phyloP scores from a whole-genome alignment of 2,888 invertebrate genomes.

The Phytoseiulus persimilis region DNA sequence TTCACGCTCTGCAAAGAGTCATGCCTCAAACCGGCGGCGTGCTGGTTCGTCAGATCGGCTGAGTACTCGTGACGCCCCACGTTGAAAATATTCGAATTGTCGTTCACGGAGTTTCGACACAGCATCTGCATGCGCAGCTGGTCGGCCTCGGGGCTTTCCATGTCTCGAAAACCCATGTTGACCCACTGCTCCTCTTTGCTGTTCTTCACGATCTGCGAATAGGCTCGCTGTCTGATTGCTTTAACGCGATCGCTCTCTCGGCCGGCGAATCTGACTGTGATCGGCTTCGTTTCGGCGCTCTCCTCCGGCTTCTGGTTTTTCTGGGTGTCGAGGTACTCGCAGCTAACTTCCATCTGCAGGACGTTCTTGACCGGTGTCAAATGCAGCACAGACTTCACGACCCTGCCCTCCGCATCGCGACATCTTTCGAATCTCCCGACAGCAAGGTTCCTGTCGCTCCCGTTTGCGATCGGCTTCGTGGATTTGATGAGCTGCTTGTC shows the following conservation, averaged over 20 bases:
- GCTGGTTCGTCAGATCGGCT: neutral
- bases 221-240: conserved; percentile 14
- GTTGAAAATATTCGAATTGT: conserved; percentile 28
- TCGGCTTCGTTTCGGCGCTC: conserved; percentile 7
- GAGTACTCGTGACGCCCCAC: neutral
- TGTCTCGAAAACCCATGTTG: conserved; percentile 20
- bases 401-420: neutral
- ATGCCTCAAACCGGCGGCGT: neutral
- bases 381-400: neutral
- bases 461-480: neutral
- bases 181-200: conserved; percentile 12
- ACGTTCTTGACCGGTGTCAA: conserved; percentile 15
- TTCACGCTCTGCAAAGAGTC: neutral
- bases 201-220: conserved; percentile 34
- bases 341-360: conserved; percentile 18
- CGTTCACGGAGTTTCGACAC: neutral
- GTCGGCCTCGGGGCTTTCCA: conserved; percentile 28
- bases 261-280: conserved; percentile 25
- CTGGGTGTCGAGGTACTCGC: conserved; percentile 37
- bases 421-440: conserved; percentile 17
- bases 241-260: conserved; percentile 29
- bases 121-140: conserved; percentile 29
- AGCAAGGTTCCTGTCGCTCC: conserved; percentile 12
- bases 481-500: conserved; percentile 14
- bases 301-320: neutral